Conservation (phyloP, 1,140 invertebrate genomes). For the Drosophila kurseongensis region DNA sequence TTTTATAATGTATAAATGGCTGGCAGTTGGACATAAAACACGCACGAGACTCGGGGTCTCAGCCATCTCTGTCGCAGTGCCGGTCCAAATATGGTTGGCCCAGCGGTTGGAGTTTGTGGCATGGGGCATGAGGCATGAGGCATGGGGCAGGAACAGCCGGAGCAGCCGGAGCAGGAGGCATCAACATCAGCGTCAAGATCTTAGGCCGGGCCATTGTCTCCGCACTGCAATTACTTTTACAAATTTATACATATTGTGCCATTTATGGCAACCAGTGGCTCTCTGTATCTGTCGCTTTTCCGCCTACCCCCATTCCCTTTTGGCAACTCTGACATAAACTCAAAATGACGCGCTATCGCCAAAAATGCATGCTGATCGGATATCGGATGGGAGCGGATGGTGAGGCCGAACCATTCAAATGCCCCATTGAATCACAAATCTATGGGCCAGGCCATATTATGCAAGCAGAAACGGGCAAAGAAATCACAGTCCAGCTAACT, state of each 20-base stretch:
- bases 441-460: conserved; percentile 70
- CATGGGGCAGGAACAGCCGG: no score
- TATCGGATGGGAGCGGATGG: conserved; percentile 20
- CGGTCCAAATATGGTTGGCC: conserved; percentile 68
- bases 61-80: conserved; percentile 57
- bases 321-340: conserved; percentile 65
- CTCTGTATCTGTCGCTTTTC: conserved; percentile 38
- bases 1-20: conserved; percentile 82
- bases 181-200: conserved; percentile 50
- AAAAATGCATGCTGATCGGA: conserved; percentile 80
- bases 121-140: conserved; percentile 5
- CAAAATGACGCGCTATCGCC: conserved; percentile 79
- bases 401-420: conserved; percentile 61
- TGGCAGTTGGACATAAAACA: conserved; percentile 82
- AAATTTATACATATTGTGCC: conserved; percentile 84
- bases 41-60: conserved; percentile 57
- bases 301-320: background rate
- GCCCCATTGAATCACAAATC: conserved; percentile 75
- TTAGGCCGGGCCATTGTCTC: conserved; percentile 56
- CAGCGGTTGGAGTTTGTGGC: conserved; percentile 33
- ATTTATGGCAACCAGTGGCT: conserved; percentile 78
- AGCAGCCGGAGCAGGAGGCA: conserved; percentile 1
- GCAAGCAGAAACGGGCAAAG: conserved; percentile 40
- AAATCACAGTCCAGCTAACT: conserved; percentile 33
- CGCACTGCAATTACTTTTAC: conserved; percentile 84